phyloP scores from a whole-genome alignment of 1,140 invertebrate species.

The Dendroctonus ponderosae region DNA sequence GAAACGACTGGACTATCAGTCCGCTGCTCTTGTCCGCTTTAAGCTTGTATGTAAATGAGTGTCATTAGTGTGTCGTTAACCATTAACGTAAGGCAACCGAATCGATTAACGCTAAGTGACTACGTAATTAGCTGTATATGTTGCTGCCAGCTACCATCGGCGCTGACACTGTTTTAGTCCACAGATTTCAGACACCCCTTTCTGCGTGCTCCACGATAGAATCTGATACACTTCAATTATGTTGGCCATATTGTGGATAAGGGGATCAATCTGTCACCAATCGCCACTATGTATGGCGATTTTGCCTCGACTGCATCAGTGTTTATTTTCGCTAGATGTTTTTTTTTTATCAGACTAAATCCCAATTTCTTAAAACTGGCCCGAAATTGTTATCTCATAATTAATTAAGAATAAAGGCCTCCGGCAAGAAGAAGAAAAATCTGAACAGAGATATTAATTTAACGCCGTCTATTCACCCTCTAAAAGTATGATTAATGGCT shows the following conservation, averaged over 20 bases:
- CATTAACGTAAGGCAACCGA: slow-evolving; percentile 51
- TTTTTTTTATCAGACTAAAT: too few relatives aligned
- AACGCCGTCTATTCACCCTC: slow-evolving; percentile 7
- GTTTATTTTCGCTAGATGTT: too few relatives aligned
- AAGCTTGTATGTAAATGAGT: slow-evolving; percentile 49
- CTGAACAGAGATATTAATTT: slow-evolving; percentile 11
- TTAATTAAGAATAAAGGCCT: slow-evolving; percentile 14
- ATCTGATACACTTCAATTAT: slow-evolving; percentile 9
- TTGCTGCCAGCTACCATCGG: slow-evolving; percentile 13
- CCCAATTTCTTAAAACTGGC: background rate
- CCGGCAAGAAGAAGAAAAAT: background rate
- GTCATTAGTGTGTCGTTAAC: slow-evolving; percentile 53
- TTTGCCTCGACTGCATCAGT: too few relatives aligned
- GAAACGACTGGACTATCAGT: background rate
- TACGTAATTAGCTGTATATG: slow-evolving; percentile 52
- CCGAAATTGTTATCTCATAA: slow-evolving; percentile 6
- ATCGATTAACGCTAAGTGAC: slow-evolving; percentile 54
- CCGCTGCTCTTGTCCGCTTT: slow-evolving; percentile 6
- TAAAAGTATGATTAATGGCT: slow-evolving; percentile 6
- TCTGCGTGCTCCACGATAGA: background rate
- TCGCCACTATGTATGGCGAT: too few relatives aligned
- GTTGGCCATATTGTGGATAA: slow-evolving; percentile 10
- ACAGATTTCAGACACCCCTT: slow-evolving; percentile 3
- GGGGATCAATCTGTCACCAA: slow-evolving; percentile 4
- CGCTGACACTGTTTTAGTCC: slow-evolving; percentile 19